These are phyloP conservation scores for Dinoponera quadriceps DNA, from an alignment of 1,140 invertebrate species.

Conservation along the genomic window DNA sequence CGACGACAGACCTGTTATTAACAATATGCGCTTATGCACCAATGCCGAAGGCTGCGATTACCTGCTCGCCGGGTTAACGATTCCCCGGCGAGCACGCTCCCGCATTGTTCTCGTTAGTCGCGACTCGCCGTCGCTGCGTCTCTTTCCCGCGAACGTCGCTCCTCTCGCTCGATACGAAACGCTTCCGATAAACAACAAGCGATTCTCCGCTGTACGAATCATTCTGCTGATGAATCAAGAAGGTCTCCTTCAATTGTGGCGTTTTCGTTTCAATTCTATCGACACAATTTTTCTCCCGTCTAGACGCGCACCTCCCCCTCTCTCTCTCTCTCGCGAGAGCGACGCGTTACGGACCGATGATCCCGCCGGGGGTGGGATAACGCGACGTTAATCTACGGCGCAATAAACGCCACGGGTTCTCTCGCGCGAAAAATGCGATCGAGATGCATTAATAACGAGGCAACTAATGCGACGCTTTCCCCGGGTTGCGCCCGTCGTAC, in stretches of 20 bases:
- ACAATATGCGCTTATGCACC: constrained; percentile 75
- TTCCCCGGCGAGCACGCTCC: constrained; percentile 67
- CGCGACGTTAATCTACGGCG: constrained; percentile 80
- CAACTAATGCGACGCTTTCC: constrained; percentile 75
- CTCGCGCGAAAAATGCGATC: constrained; percentile 78
- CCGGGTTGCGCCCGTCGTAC: constrained; percentile 42
- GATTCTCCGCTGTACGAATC: no score
- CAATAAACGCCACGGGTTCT: constrained; percentile 76
- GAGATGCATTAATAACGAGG: constrained; percentile 82
- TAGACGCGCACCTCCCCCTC: no score
- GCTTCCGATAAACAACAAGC: no score
- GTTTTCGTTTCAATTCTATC: no score
- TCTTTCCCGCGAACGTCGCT: constrained; percentile 22
- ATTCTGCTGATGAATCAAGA: no score
- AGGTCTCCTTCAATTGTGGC: background rate
- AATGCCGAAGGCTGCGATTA: constrained; percentile 67
- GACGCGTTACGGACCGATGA: constrained; percentile 64
- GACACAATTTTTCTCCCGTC: no score
- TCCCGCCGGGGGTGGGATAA: constrained; percentile 69
- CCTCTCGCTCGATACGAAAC: no score
- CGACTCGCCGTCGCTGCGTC: constrained; percentile 29
- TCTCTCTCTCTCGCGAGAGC: constrained; percentile 42
- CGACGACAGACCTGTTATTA: constrained; percentile 64
- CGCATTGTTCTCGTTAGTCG: constrained; percentile 57
- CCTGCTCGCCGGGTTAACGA: constrained; percentile 66